Conservation (phyloP, 2,113 vertebrate genomes). For the Vulpes ferrilata region DNA sequence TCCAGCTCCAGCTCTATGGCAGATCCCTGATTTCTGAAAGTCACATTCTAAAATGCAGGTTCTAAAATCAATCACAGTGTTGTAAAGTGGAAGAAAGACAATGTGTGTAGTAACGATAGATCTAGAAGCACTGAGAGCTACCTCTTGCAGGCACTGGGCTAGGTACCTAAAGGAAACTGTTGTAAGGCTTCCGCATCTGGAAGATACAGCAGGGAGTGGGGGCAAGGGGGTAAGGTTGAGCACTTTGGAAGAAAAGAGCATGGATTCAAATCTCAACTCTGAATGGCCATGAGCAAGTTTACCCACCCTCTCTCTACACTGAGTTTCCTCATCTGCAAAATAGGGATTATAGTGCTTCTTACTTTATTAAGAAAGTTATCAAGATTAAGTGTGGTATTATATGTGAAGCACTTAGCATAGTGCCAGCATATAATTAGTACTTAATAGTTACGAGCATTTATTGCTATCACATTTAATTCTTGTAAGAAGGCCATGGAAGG, state of each 20-base stretch:
- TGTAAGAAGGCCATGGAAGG: not conserved
- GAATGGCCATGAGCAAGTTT: not conserved
- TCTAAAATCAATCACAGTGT: not conserved
- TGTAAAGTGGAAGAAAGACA: not conserved
- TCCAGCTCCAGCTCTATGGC: not conserved
- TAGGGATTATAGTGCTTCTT: not conserved
- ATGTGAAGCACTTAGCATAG: not conserved
- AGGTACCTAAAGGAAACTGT: accelerated
- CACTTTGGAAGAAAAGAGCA: not conserved
- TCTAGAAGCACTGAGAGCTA: not conserved
- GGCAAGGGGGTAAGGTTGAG: not conserved
- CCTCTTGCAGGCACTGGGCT: accelerated
- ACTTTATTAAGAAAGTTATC: not conserved
- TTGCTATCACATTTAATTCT: not conserved
- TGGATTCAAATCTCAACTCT: not conserved
- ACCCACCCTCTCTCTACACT: not conserved
- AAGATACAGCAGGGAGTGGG: not conserved
- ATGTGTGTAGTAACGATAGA: not conserved
- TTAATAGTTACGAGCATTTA: not conserved
- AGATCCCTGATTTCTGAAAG: constrained; percentile 25
- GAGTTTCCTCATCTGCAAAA: not conserved
- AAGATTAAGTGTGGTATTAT: not conserved
- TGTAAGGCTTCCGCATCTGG: not conserved
- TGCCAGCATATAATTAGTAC: not conserved
- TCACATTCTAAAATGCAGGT: not conserved